phyloP scores from a whole-genome alignment of 1,140 invertebrate genomes.

The Chionoecetes opilio region DNA sequence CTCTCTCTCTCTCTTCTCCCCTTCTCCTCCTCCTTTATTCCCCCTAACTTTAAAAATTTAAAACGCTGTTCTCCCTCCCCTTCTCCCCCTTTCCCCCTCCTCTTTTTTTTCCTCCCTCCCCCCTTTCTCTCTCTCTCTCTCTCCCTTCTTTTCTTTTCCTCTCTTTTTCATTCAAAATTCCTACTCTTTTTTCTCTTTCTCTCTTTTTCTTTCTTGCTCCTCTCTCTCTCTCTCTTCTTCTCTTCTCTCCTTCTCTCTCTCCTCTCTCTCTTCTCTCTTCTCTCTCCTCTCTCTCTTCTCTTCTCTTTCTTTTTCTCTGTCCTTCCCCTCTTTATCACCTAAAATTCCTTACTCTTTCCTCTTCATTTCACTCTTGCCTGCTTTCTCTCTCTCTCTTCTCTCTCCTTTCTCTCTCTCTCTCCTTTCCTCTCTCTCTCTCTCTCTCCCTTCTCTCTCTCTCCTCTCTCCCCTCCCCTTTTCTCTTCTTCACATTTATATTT shows the following conservation, averaged over 20 bases:
- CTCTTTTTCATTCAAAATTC: too few species aligned
- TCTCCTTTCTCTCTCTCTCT: constrained; percentile 3
- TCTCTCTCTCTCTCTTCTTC: too few species aligned
- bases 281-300: background rate
- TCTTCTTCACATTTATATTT: too few species aligned
- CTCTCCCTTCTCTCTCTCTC: background rate
- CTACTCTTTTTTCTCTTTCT: too few species aligned
- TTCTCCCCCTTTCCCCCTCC: background rate
- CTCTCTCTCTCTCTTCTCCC: background rate
- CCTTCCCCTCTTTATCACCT: background rate
- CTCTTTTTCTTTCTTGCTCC: too few species aligned
- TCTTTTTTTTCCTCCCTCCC: background rate
- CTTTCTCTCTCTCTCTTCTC: background rate
- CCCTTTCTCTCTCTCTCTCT: background rate
- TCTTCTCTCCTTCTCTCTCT: background rate
- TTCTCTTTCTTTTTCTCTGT: background rate
- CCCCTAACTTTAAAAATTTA: background rate
- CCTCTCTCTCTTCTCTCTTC: background rate
- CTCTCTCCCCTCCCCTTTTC: background rate
- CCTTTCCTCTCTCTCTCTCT: background rate
- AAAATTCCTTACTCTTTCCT: background rate
- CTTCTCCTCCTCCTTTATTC: background rate
- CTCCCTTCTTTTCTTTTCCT: background rate
- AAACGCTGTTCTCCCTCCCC: too few species aligned
- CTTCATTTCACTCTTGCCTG: background rate